Evolutionary conservation across 2,888 invertebrate genomes (phyloP), one percentile per base, ranked within the genome.

Genomic region (Lamellibrachia columna): DNA sequence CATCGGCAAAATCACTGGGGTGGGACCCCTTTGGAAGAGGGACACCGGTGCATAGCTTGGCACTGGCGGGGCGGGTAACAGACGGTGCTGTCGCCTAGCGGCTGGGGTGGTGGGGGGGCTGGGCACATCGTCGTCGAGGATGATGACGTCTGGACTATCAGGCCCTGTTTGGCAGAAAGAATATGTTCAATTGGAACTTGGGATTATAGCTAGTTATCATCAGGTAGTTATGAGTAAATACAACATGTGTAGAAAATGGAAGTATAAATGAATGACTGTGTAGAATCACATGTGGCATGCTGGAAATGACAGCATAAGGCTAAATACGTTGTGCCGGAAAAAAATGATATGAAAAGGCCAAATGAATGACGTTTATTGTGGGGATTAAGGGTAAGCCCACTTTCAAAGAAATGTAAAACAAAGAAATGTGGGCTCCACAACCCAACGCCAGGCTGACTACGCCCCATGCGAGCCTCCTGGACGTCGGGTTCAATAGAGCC

Each of bases 101-200:
- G 75, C 75, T n/a, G 22, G 15, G 6, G 22, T 75, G 75, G 75
- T 6, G 22, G 22, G 75, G 75, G 75, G 75, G 22, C 75, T 75
- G 15, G 75, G 75, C 75, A 75, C 15, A 6, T 75, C 75, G n/a
- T 75, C 75, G 22, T 75, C 75, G n/a, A 75, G 22, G 15, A 75
- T 75, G 75, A 75, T 75, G 75, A 75, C 75, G 75, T 75, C 75
- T 75, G 75, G 75, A 75, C 75, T 75, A 6, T 75, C 75, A 75
- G 75, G 75, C 75, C 75, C 75, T 75, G 75, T 11, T 75, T 2
- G 75, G 75, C 40, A n/a, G 75, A 22, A n/a, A 75, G 75, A 75
- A 75, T 75, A n/a, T 75, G 15, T 22, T 22, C 75, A 75, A 22
- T 75, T 75, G n/a, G 6, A 15, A 22, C 75, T 75, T 75, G 22